A percentile compares a stretch with the other conserved stretches of the same genome.
phyloP scores from a whole-genome alignment of 23 tunicate genomes.

The Styela plicata region DNA sequence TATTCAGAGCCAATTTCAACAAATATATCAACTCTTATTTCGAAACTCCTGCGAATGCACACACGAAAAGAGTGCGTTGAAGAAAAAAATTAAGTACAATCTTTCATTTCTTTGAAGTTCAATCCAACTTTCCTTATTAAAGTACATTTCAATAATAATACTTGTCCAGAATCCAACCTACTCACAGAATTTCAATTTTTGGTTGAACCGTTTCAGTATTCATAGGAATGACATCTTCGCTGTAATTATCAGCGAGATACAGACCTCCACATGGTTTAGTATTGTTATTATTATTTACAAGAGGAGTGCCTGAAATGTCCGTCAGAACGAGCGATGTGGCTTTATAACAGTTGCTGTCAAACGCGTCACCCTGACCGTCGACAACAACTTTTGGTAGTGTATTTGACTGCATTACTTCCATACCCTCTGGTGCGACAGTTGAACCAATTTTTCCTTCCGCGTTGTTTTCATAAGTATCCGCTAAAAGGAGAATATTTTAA shows the following conservation, averaged over 20 bases:
- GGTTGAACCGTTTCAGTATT: constrained; percentile 5
- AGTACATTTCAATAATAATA: too few relatives aligned
- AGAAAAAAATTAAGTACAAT: too few relatives aligned
- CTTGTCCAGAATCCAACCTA: too few relatives aligned
- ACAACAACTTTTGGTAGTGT: background rate
- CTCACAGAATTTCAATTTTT: constrained; percentile 14
- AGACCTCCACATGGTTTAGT: background rate
- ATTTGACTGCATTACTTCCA: constrained; percentile 21
- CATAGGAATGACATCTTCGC: constrained; percentile 26
- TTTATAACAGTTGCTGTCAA: background rate
- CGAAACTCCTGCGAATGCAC: too few relatives aligned
- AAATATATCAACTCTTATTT: too few relatives aligned
- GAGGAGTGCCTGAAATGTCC: constrained; percentile 8
- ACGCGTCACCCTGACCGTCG: background rate
- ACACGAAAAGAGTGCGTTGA: too few relatives aligned
- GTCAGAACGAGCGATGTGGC: constrained; percentile 14
- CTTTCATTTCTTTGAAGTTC: too few relatives aligned
- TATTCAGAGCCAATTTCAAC: too few relatives aligned
- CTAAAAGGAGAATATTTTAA: background rate
- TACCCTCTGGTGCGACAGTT: constrained; percentile 3
- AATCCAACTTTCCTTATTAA: too few relatives aligned
- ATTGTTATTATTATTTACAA: constrained; percentile 6
- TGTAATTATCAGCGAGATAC: constrained; percentile 19
- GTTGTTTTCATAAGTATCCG: background rate
- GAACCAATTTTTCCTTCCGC: constrained; percentile 8